Conservation (phyloP, 2,113 vertebrate species). For the Rostratula benghalensis region DNA sequence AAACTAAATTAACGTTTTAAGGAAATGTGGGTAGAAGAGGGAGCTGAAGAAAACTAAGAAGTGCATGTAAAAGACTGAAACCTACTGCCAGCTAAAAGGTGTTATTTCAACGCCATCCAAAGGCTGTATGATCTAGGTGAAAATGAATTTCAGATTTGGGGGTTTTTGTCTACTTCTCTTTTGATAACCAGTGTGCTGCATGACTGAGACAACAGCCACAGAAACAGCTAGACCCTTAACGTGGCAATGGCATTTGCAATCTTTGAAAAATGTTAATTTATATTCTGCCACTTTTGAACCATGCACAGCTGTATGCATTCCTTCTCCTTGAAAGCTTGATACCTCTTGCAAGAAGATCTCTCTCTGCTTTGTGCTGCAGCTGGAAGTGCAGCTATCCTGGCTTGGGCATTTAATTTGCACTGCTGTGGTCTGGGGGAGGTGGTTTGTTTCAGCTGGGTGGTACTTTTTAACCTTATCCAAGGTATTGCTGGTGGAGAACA, state of each 20-base stretch:
- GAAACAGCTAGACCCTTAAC: no score
- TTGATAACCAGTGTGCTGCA: accelerated
- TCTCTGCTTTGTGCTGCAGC: neutral
- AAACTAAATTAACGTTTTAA: neutral
- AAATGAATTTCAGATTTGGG: neutral
- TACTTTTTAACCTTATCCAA: neutral
- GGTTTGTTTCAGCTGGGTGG: neutral
- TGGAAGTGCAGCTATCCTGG: neutral
- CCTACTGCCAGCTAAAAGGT: neutral
- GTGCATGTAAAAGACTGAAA: neutral
- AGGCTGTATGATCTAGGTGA: neutral
- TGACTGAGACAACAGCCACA: neutral
- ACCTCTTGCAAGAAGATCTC: neutral
- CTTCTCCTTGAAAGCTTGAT: neutral
- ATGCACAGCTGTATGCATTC: accelerated
- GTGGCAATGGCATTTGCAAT: neutral
- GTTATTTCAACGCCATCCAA: neutral
- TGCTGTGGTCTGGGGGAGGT: neutral
- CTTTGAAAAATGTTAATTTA: neutral
- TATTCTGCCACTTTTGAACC: neutral
- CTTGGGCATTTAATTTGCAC: neutral
- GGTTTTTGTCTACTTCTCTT: neutral
- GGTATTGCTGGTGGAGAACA: neutral
- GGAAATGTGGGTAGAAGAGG: neutral
- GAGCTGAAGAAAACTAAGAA: neutral